phyloP scores from a whole-genome alignment of 2,113 vertebrate genomes.

The Seriola dumerili region DNA sequence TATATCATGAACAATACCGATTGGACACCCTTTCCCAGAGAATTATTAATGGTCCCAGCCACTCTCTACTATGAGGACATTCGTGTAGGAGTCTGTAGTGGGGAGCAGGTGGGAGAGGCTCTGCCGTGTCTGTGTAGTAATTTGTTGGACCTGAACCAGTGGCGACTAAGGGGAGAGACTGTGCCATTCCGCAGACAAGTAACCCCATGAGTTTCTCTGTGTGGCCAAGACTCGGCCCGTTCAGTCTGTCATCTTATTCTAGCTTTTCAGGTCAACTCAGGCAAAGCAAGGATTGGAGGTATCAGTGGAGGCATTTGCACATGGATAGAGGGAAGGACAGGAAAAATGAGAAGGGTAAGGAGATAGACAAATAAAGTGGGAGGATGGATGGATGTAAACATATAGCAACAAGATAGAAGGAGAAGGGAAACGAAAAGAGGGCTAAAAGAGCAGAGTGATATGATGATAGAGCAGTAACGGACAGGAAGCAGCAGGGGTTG shows the following conservation, averaged over 20 bases:
- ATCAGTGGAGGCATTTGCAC: not conserved
- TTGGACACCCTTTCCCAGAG: constrained; percentile 14
- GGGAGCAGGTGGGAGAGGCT: constrained; percentile 60
- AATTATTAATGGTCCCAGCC: constrained; percentile 8
- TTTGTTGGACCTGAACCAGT: constrained; percentile 55
- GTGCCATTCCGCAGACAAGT: constrained; percentile 32
- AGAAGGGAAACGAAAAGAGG: constrained; percentile 19
- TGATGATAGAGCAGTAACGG: constrained; percentile 49
- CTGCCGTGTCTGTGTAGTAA: constrained; percentile 46
- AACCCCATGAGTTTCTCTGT: constrained; percentile 12
- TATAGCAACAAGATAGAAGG: constrained; percentile 3
- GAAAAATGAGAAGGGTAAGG: constrained; percentile 12
- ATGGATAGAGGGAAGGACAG: not conserved
- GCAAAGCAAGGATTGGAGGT: not conserved
- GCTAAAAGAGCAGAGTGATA: constrained; percentile 27
- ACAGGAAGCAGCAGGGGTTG: constrained; percentile 65
- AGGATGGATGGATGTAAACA: constrained; percentile 26
- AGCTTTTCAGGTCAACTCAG: constrained; percentile 2
- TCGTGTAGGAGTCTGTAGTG: constrained; percentile 29
- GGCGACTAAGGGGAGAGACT: not conserved
- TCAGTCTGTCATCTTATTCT: not conserved
- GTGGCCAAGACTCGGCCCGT: not conserved
- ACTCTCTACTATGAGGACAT: not conserved
- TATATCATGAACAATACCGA: constrained; percentile 15
- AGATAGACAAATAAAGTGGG: constrained; percentile 1